Evolutionary conservation across 37 sponge, comb jelly and placozoan genomes (phyloP).

Genomic region (Chondrosia reniformis): DNA sequence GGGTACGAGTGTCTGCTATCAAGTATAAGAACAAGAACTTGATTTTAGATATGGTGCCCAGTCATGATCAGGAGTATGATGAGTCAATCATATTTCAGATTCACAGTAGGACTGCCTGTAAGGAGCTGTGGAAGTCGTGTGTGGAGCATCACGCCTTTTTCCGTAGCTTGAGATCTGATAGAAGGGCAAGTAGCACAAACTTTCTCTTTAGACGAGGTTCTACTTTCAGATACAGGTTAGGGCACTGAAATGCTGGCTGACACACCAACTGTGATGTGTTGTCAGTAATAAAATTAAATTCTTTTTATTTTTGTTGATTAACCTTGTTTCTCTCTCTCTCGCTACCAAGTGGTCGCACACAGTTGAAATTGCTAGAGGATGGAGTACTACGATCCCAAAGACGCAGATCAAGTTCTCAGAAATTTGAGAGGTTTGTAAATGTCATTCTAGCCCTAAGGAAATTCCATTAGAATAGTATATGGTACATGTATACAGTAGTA

Average conservation of each 20-base stretch:
- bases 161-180: slow-evolving; percentile 36
- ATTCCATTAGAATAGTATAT: too few relatives aligned
- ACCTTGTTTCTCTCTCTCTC: neutral
- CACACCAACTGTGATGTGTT: neutral
- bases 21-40: slow-evolving; percentile 75
- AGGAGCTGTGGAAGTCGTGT: slow-evolving; percentile 86
- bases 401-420: slow-evolving; percentile 18
- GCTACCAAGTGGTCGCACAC: slow-evolving; percentile 70
- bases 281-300: neutral
- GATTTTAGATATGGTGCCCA: slow-evolving; percentile 63
- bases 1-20: slow-evolving; percentile 68
- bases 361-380: slow-evolving; percentile 68
- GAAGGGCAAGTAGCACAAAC: neutral
- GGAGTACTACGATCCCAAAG: slow-evolving; percentile 27
- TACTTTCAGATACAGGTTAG: slow-evolving; percentile 68
- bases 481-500: too few relatives aligned
- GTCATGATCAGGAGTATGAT: slow-evolving; percentile 23
- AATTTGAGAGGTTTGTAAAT: slow-evolving; percentile 49
- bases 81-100: slow-evolving; percentile 64
- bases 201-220: slow-evolving; percentile 70
- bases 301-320: neutral
- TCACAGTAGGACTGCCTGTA: slow-evolving; percentile 59
- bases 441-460: too few relatives aligned
- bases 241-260: too few relatives aligned
- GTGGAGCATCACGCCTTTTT: slow-evolving; percentile 92